phyloP scores from a whole-genome alignment of 2,888 invertebrate species.

The Apeira syringaria region DNA sequence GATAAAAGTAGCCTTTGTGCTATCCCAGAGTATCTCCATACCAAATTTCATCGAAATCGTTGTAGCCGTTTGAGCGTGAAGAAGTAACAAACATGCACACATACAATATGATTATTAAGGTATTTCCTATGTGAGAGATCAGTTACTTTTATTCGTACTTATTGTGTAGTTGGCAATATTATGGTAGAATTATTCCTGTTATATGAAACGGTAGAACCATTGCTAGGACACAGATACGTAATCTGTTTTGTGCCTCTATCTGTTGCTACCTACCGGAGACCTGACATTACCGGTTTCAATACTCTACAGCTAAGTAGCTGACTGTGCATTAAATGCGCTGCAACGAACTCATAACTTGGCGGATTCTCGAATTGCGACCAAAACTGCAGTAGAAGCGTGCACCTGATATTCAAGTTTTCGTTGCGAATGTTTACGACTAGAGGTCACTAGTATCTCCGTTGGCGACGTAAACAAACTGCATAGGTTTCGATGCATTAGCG shows the following conservation, averaged over 20 bases:
- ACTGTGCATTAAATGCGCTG: slow-evolving; percentile 24
- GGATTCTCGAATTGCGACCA: slow-evolving; percentile 29
- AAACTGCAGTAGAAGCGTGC: slow-evolving; percentile 9
- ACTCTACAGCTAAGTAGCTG: slow-evolving; percentile 16
- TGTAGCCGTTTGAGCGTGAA: too few relatives aligned
- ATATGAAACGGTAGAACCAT: too few relatives aligned
- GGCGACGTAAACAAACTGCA: slow-evolving; percentile 16
- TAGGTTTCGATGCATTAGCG: slow-evolving; percentile 29
- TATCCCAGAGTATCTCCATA: too few relatives aligned
- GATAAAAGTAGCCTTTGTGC: too few relatives aligned
- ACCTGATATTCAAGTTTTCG: not conserved
- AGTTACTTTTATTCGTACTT: too few relatives aligned
- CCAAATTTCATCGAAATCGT: too few relatives aligned
- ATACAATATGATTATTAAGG: too few relatives aligned
- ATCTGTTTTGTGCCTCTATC: not conserved
- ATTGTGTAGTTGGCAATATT: too few relatives aligned
- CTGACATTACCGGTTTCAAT: slow-evolving; percentile 17
- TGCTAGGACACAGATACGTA: too few relatives aligned
- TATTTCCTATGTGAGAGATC: too few relatives aligned
- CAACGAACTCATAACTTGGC: slow-evolving; percentile 34
- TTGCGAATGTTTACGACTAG: slow-evolving; percentile 28
- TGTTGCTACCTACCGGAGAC: not conserved
- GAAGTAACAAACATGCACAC: too few relatives aligned
- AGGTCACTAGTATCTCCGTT: slow-evolving; percentile 25
- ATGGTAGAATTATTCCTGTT: too few relatives aligned